Evolutionary conservation across 2,113 vertebrate species (phyloP).

Genomic region (Pleuronectes platessa): DNA sequence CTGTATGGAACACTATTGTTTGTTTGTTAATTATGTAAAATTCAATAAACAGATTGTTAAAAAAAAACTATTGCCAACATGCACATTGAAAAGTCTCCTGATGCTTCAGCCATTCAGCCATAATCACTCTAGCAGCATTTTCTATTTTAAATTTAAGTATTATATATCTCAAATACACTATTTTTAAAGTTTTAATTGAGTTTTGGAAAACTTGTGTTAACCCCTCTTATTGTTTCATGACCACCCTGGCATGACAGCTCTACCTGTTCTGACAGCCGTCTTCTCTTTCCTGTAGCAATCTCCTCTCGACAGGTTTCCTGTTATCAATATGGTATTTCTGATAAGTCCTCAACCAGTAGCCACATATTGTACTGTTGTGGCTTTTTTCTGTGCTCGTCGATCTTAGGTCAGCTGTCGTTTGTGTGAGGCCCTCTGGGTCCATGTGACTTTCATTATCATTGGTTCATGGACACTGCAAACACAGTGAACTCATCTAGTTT

Average conservation of each 20-base stretch:
- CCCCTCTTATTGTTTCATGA: too few relatives aligned
- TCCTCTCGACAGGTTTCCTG: constrained; percentile 14
- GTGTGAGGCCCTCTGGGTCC: not conserved
- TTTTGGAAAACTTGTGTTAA: too few relatives aligned
- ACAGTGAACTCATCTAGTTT: not conserved
- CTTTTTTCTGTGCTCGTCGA: not conserved
- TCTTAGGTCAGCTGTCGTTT: constrained; percentile 4
- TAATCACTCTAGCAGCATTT: too few relatives aligned
- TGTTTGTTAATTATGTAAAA: too few relatives aligned
- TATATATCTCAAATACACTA: too few relatives aligned
- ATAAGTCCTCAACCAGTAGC: constrained; percentile 42
- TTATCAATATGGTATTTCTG: constrained; percentile 58
- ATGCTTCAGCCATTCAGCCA: too few relatives aligned
- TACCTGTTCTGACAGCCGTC: constrained; percentile 4
- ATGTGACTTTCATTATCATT: not conserved
- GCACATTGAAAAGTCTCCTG: too few relatives aligned
- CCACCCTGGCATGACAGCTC: not conserved
- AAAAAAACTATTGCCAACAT: too few relatives aligned
- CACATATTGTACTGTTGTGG: not conserved
- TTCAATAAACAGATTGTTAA: too few relatives aligned
- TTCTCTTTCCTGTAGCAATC: constrained; percentile 38
- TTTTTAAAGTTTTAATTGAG: too few relatives aligned
- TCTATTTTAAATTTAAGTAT: too few relatives aligned
- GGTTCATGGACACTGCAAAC: not conserved
- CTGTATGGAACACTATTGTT: too few relatives aligned